Conservation (phyloP, 2,797 vertebrate species). For the Dromococcyx pavoninus region DNA sequence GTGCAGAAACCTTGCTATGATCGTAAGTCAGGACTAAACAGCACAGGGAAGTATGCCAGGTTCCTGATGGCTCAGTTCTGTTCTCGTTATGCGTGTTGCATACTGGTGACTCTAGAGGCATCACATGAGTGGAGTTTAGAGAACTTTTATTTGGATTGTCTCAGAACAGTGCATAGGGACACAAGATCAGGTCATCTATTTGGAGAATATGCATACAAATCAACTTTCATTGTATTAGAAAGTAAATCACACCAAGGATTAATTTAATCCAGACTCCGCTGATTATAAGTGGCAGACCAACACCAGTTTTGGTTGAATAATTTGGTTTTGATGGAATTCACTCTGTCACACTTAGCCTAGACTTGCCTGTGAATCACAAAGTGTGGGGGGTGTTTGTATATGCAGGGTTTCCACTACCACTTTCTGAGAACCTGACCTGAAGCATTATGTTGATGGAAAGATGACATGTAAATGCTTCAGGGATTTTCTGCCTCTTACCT, state of each 20-base stretch:
- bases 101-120: not conserved
- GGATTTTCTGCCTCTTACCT: not conserved
- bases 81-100: rapidly evolving
- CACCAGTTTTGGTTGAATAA: not conserved
- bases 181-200: not conserved
- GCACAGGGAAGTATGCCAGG: rapidly evolving
- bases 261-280: not conserved
- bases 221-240: not conserved
- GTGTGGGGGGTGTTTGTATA: not conserved
- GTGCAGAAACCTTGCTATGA: not conserved
- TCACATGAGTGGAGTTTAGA: rapidly evolving
- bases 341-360: not conserved
- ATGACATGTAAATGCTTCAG: not conserved
- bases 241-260: not conserved
- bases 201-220: not conserved
- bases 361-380: not conserved
- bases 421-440: not conserved
- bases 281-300: not conserved
- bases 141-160: not conserved
- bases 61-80: not conserved
- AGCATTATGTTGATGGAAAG: not conserved
- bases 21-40: not conserved
- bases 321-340: not conserved
- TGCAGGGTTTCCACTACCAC: not conserved
- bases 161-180: not conserved